These are phyloP conservation scores for Drosophila nikananu DNA, from an alignment of 1,140 invertebrate species.

Conservation along the genomic window DNA sequence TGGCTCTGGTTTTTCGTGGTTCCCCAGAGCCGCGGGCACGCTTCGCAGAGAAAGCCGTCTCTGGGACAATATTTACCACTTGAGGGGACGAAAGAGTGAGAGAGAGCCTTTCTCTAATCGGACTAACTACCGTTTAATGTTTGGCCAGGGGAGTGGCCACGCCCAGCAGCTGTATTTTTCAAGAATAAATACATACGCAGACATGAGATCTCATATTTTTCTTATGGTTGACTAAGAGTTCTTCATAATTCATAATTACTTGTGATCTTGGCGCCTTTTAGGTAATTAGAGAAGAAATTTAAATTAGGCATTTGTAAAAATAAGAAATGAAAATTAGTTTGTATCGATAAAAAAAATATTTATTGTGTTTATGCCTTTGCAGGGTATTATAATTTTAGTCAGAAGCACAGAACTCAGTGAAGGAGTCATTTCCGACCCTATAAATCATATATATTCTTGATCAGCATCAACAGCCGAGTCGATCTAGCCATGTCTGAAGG, in stretches of 20 bases:
- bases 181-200: neutral
- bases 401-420: no score
- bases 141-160: conserved; percentile 40
- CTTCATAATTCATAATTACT: conserved; percentile 72
- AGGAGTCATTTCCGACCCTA: no score
- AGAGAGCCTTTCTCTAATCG: conserved; percentile 51
- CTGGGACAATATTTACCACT: conserved; percentile 56
- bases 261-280: conserved; percentile 58
- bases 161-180: conserved; percentile 25
- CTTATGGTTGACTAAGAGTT: conserved; percentile 51
- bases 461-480: no score
- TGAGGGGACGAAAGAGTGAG: neutral
- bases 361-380: no score
- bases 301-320: conserved; percentile 15
- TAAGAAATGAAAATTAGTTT: neutral
- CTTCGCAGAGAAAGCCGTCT: conserved; percentile 37
- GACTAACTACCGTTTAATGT: conserved; percentile 80
- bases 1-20: conserved; percentile 1
- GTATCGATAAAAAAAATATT: no score
- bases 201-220: conserved; percentile 36
- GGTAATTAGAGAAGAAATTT: conserved; percentile 70
- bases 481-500: no score
- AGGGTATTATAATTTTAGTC: no score
- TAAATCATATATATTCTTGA: no score
- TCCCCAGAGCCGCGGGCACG: conserved; percentile 22